Evolutionary conservation across 2,888 invertebrate species (phyloP).

Genomic region (Leptura quadrifasciata): DNA sequence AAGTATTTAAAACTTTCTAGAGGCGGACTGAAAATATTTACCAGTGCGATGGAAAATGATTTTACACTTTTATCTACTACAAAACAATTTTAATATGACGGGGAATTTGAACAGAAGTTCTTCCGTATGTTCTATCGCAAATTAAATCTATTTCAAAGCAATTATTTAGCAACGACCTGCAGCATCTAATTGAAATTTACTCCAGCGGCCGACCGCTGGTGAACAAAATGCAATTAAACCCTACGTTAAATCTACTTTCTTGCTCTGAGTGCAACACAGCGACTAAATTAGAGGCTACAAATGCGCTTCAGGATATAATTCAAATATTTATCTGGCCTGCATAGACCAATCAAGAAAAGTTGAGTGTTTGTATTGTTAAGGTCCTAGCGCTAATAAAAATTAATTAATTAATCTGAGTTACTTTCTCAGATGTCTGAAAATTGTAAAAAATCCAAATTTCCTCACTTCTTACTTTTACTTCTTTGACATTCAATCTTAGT

Average conservation of each 20-base stretch:
- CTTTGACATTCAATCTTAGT: too few species aligned
- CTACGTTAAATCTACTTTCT: neutral
- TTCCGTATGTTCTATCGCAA: neutral
- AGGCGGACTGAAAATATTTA: conserved; percentile 16
- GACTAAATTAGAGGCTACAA: conserved; percentile 1
- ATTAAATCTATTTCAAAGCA: conserved; percentile 9
- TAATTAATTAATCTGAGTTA: too few species aligned
- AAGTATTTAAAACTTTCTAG: conserved; percentile 7
- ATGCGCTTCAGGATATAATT: neutral
- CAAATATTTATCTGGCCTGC: neutral
- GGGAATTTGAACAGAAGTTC: neutral
- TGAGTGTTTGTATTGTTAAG: too few species aligned
- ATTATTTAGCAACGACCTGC: conserved; percentile 18
- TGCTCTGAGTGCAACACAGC: neutral
- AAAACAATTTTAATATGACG: neutral
- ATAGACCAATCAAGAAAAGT: too few species aligned
- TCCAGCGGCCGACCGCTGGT: neutral
- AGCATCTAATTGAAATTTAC: neutral
- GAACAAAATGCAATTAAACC: conserved; percentile 7
- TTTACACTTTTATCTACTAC: neutral
- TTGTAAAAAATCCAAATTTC: too few species aligned
- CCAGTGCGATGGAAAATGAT: neutral
- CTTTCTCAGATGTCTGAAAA: too few species aligned
- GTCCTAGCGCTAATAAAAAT: too few species aligned
- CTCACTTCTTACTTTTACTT: too few species aligned